phyloP scores from a whole-genome alignment of 2,797 vertebrate genomes.

The Pipistrellus pygmaeus region DNA sequence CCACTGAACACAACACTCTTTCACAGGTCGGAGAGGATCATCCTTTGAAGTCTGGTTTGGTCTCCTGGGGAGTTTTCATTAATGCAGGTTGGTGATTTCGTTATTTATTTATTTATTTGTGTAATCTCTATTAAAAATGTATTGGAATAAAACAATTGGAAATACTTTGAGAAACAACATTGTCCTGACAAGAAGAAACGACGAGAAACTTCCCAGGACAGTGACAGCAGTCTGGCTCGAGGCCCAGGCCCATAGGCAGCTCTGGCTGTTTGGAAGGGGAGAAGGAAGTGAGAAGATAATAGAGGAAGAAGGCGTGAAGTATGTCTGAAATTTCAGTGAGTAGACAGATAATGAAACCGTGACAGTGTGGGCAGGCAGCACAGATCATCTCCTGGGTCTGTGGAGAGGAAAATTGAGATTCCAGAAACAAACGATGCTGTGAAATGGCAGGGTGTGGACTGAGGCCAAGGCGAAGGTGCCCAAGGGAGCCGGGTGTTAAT shows the following conservation, averaged over 20 bases:
- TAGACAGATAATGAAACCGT: slow-evolving; percentile 71
- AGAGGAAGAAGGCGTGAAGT: slow-evolving; percentile 26
- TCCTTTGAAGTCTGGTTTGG: background rate
- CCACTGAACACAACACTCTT: background rate
- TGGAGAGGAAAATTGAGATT: slow-evolving; percentile 82
- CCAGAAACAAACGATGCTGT: slow-evolving; percentile 79
- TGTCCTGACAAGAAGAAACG: slow-evolving; percentile 11
- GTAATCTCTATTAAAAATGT: background rate
- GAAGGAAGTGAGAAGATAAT: slow-evolving; percentile 38
- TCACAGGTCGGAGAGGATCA: background rate
- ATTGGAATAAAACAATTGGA: background rate
- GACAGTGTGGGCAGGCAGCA: slow-evolving; percentile 59
- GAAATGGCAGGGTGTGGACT: slow-evolving; percentile 67
- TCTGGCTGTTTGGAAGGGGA: slow-evolving; percentile 10
- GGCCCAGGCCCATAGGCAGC: background rate
- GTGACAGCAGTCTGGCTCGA: background rate
- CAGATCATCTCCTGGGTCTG: slow-evolving; percentile 78
- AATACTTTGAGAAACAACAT: background rate
- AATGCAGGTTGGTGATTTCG: background rate
- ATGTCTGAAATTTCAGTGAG: slow-evolving; percentile 67
- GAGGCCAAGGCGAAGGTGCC: slow-evolving; percentile 62
- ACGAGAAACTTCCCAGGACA: background rate
- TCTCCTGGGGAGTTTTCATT: background rate
- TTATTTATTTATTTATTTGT: too few relatives aligned
- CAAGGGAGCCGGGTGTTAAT: slow-evolving; percentile 57